Conservation (phyloP, 1,140 invertebrate species). For the Conopomorpha cramerella region DNA sequence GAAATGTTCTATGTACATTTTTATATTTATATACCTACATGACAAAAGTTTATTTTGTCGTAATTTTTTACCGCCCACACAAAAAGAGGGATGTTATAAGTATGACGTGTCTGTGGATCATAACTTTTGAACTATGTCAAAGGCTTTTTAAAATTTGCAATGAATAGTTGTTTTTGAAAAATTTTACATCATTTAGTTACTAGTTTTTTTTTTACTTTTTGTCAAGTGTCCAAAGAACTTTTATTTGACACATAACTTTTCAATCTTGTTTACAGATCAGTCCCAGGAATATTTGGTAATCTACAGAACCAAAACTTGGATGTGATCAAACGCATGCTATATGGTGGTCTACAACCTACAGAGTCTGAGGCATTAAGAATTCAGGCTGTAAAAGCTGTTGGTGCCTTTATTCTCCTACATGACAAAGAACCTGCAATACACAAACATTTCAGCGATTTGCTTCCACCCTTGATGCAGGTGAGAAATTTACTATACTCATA, state of each 20-base stretch:
- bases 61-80: too few relatives aligned
- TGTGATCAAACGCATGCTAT: conserved; percentile 94
- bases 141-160: too few relatives aligned
- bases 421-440: conserved; percentile 88
- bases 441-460: conserved; percentile 84
- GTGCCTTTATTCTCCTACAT: conserved; percentile 89
- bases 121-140: too few relatives aligned
- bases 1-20: background rate
- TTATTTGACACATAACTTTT: background rate
- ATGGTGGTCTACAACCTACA: conserved; percentile 75
- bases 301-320: conserved; percentile 90
- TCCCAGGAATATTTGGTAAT: conserved; percentile 96
- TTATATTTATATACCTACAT: background rate
- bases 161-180: too few relatives aligned
- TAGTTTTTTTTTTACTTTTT: too few relatives aligned
- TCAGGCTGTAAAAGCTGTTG: conserved; percentile 82
- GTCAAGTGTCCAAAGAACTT: too few relatives aligned
- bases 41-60: too few relatives aligned
- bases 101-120: too few relatives aligned
- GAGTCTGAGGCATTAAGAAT: conserved; percentile 75
- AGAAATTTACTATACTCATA: background rate
- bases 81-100: too few relatives aligned
- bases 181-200: too few relatives aligned
- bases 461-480: conserved; percentile 77
- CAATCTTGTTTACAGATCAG: conserved; percentile 66